Evolutionary conservation across 2,888 invertebrate species (phyloP).

Genomic region (Chrysomela aeneicollis): DNA sequence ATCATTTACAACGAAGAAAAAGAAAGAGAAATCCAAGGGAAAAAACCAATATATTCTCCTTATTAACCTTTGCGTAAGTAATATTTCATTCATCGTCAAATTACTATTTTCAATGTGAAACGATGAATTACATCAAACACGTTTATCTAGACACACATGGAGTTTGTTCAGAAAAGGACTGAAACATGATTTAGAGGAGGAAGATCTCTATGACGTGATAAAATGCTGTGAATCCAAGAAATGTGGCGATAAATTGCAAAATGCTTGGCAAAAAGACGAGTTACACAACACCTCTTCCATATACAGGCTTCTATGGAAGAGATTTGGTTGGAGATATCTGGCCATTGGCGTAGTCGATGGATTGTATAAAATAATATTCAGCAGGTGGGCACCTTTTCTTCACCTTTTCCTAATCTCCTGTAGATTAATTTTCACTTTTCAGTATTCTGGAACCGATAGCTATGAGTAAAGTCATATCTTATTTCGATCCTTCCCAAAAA

Average conservation of each 20-base stretch:
- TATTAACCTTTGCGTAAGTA: constrained; percentile 73
- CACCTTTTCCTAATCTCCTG: neutral
- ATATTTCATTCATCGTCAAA: too few relatives aligned
- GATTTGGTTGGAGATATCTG: constrained; percentile 45
- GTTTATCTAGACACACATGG: constrained; percentile 39
- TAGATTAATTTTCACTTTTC: constrained; percentile 26
- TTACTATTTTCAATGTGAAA: neutral
- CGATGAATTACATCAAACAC: neutral
- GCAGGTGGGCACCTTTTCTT: constrained; percentile 38
- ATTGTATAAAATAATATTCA: constrained; percentile 37
- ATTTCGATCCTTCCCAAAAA: constrained; percentile 45
- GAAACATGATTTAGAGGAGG: constrained; percentile 69
- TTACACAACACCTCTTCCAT: constrained; percentile 32
- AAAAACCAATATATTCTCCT: constrained; percentile 70
- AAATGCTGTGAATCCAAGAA: constrained; percentile 40
- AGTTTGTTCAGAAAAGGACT: constrained; percentile 68
- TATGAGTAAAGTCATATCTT: constrained; percentile 48
- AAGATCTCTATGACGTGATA: constrained; percentile 66
- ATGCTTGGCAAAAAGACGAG: constrained; percentile 34
- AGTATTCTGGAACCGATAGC: constrained; percentile 50
- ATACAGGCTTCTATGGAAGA: constrained; percentile 39
- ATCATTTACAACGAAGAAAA: constrained; percentile 32
- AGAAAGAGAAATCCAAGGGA: constrained; percentile 70
- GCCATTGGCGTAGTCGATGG: constrained; percentile 44
- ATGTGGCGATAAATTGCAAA: constrained; percentile 45